Evolutionary conservation across 2,888 invertebrate genomes (phyloP), one percentile per base, ranked within the genome.

Genomic region (Diaprepes abbreviatus): DNA sequence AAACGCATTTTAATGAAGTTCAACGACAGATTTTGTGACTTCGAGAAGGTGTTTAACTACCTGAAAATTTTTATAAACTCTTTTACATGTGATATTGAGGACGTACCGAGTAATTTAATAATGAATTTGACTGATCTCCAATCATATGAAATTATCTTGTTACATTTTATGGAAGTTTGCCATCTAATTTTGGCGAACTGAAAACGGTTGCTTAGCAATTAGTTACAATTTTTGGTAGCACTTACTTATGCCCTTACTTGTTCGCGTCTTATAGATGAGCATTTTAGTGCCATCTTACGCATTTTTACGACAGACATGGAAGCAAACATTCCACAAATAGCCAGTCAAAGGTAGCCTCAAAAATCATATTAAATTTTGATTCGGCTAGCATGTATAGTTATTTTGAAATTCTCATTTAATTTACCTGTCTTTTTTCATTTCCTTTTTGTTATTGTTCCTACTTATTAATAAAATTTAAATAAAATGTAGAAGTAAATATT

Each of bases 251-350:
- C 24, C 50, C 60, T 60, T 24, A 60, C 3, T 35, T 31, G 50
- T 21, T 38, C 59, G 9, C 21, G 43, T 10, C 31, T 67, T 24
- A 54, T 54, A 40, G 43, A 62, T 67, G 40, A 57, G 48, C 54
- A 58, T 45, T 43, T 16, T 38, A 36, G 12, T 1, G 43, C 43
- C 4, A 45, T 45, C 3, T 21, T 21, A 24, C 14, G 40, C 1
- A 6, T 45, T n/a, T 7, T 21, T 9, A 45, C 21, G 9, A 2
- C 21, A 45, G 21, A 45, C 3, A 17, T 45, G 19, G 1, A 19
- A 45, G 21, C 43, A 24, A 24, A 24, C 24, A 24, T 24, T 5
- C 6, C 9, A 40, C 1, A 40, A 40, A 5, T 40, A 9, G 40
- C 40, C 2, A 40, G 16, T 40, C 40, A 40, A 40, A 40, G 16